Evolutionary conservation across 2,888 invertebrate species (phyloP).

Genomic region (Macropis europaea): DNA sequence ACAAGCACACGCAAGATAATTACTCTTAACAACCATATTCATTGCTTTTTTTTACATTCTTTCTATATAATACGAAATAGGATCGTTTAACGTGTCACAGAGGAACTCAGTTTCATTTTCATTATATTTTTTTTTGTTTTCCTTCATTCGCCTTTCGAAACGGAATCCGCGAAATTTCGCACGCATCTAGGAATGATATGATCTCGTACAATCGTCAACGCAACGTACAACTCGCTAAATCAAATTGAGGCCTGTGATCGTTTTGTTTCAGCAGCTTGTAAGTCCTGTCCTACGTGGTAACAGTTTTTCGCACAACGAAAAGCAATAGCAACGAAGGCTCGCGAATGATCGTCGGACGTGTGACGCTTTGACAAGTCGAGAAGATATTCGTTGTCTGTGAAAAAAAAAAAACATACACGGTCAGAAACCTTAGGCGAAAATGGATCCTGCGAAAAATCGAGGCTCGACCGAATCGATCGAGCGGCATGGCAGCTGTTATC

Average conservation of each 20-base stretch:
- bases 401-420: slow-evolving; percentile 46
- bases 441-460: slow-evolving; percentile 17
- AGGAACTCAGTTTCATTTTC: slow-evolving; percentile 39
- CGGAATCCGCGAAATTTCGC: slow-evolving; percentile 13
- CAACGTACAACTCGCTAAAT: slow-evolving; percentile 8
- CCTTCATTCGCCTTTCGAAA: neutral
- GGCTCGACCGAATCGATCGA: slow-evolving; percentile 40
- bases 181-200: too few relatives aligned
- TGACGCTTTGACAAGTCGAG: slow-evolving; percentile 39
- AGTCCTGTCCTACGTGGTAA: slow-evolving; percentile 38
- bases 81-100: slow-evolving; percentile 18
- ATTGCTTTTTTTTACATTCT: slow-evolving; percentile 4
- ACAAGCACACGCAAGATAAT: slow-evolving; percentile 27
- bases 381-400: slow-evolving; percentile 57
- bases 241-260: slow-evolving; percentile 1
- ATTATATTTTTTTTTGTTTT: too few relatives aligned
- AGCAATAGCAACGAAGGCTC: slow-evolving; percentile 17
- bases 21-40: slow-evolving; percentile 26
- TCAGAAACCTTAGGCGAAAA: slow-evolving; percentile 43
- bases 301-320: neutral
- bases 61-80: slow-evolving; percentile 16
- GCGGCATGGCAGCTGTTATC: slow-evolving; percentile 47
- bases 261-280: neutral
- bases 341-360: slow-evolving; percentile 34
- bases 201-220: too few relatives aligned